Evolutionary conservation across 2,797 vertebrate species (phyloP), one percentile per base, ranked within the genome.

Genomic region (Pseudocheirus occidentalis): DNA sequence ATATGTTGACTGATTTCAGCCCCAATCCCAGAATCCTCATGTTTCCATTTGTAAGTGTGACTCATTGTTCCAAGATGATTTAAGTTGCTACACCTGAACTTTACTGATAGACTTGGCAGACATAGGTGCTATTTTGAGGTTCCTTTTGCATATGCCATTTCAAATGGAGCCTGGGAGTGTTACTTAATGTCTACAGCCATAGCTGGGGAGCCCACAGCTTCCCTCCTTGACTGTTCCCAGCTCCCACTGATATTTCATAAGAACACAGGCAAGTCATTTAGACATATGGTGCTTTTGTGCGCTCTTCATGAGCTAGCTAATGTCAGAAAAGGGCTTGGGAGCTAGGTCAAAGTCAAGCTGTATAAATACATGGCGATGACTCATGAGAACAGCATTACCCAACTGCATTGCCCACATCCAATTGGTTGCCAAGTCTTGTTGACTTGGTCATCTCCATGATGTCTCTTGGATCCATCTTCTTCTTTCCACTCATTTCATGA

Each of bases 181-280:
- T 27, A 4, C 58, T 46, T 59, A 53, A 55, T n/a, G 93, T 50
- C n/a, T n/a, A 18, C 9, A 55, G 53, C 27, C 40, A 29, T 81
- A 93, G 58, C 66, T 2, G 24, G 40, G 73, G 40, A 87, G 73
- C 73, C 73, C 73, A 91, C 2, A 24, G 9, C 10, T 27, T 92
- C 89, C 92, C 91, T 58, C n/a, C n/a, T 50, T 4, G 3, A 54
- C 34, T 90, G 4, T 1, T 16, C 31, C 9, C 16, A 54, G 90
- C 50, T 59, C 46, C 93, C 57, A 91, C 52, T 66, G 31, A 13
- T 92, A 31, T 92, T 91, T 96, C 56, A 55, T 91, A 53, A 95
- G 58, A 92, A 56, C 53, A 96, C 53, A 94, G 57, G 27, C 27
- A 92, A 95, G 87, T 55, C 50, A 94, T 55, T 52, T 95, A 81